Conservation (phyloP, 2,888 invertebrate genomes). For the Yponomeuta malinellus region DNA sequence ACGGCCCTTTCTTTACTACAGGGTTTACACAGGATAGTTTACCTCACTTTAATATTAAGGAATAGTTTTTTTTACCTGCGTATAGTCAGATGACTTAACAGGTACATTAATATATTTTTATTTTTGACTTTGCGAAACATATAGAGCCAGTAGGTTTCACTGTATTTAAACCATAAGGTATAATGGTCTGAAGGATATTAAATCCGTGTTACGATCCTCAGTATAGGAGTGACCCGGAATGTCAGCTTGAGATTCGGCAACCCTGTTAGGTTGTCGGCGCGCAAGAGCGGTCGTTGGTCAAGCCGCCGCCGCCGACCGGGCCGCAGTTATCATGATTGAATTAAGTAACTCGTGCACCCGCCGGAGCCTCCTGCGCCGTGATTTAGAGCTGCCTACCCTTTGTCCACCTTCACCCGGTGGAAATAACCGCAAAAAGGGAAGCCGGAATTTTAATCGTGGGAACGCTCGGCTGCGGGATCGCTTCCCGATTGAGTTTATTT, state of each 20-base stretch:
- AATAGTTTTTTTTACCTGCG: neutral
- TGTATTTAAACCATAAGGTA: no score
- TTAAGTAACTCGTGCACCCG: constrained; percentile 53
- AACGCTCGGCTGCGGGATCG: constrained; percentile 32
- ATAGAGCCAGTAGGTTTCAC: no score
- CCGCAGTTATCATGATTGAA: constrained; percentile 75
- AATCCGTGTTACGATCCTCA: no score
- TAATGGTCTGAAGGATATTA: no score
- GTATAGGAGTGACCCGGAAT: no score
- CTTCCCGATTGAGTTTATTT: constrained; percentile 48
- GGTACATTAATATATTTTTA: no score
- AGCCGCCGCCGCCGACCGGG: constrained; percentile 38
- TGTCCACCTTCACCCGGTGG: constrained; percentile 18
- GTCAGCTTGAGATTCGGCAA: constrained; percentile 21
- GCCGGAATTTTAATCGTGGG: constrained; percentile 62
- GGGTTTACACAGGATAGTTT: constrained; percentile 37
- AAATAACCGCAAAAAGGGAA: constrained; percentile 53
- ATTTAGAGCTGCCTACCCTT: constrained; percentile 42
- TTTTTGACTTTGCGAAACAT: no score
- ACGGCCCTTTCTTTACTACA: constrained; percentile 55
- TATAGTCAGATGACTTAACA: no score
- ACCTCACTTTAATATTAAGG: neutral
- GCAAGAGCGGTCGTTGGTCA: constrained; percentile 65
- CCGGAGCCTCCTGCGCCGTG: constrained; percentile 37
- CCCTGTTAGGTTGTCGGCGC: constrained; percentile 34